These are phyloP conservation scores for Channallabes apus DNA, from an alignment of 2,797 vertebrate species.

Conservation along the genomic window DNA sequence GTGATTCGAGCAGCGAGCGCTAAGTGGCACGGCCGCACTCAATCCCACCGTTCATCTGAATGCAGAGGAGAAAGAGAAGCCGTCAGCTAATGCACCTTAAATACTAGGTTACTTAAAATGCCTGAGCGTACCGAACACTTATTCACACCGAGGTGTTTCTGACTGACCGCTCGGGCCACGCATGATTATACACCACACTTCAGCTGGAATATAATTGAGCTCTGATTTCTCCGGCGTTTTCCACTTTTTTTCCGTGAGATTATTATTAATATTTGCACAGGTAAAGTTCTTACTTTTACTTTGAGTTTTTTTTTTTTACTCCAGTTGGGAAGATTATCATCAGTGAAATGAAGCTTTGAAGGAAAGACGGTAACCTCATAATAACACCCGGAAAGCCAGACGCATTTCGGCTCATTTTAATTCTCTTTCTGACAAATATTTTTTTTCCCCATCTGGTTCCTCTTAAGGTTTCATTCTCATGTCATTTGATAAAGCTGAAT, in stretches of 20 bases:
- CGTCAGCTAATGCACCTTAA: constrained; percentile 46
- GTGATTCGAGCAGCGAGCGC: constrained; percentile 12
- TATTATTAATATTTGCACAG: not conserved
- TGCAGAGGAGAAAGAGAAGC: not conserved
- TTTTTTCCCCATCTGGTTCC: no score
- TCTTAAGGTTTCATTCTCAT: not conserved
- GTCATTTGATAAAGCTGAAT: no score
- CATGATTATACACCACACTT: constrained; percentile 30
- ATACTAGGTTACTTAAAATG: constrained; percentile 33
- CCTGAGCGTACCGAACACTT: not conserved
- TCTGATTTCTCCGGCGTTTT: not conserved
- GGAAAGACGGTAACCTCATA: not conserved
- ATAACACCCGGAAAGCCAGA: not conserved
- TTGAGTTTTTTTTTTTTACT: not conserved
- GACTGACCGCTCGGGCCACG: not conserved
- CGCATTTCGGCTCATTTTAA: not conserved
- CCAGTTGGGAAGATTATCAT: not conserved
- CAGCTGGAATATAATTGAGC: constrained; percentile 11
- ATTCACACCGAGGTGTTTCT: constrained; percentile 19
- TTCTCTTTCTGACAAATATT: not conserved
- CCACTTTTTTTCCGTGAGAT: not conserved
- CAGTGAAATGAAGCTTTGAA: not conserved
- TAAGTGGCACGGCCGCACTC: constrained; percentile 25
- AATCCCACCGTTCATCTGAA: constrained; percentile 5
- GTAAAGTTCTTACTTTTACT: constrained; percentile 12